These are phyloP conservation scores for Cromileptes altivelis DNA, from an alignment of 2,113 vertebrate genomes.

Conservation along the genomic window DNA sequence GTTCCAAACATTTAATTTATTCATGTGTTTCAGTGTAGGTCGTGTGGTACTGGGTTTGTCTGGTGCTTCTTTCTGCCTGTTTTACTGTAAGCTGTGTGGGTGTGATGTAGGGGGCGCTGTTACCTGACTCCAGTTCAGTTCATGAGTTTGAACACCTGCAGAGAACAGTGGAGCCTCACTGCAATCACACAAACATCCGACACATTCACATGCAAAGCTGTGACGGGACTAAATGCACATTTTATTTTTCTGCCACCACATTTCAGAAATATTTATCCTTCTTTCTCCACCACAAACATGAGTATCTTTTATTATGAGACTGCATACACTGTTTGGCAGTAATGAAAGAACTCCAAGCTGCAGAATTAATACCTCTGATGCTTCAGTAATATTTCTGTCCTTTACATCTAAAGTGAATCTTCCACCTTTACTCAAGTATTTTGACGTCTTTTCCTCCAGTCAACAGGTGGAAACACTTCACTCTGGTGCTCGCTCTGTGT, in stretches of 20 bases:
- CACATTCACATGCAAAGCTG: neutral
- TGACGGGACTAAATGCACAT: neutral
- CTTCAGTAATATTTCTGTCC: neutral
- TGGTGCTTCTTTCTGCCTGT: neutral
- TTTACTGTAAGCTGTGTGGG: neutral
- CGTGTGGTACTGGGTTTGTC: neutral
- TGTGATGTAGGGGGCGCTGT: constrained; percentile 22
- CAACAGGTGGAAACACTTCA: neutral
- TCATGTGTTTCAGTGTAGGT: neutral
- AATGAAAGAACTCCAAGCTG: neutral
- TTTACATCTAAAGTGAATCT: neutral
- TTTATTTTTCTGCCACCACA: neutral
- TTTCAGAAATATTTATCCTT: neutral
- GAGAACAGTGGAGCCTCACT: neutral
- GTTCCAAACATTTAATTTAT: neutral
- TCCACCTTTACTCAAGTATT: neutral
- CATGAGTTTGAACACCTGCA: neutral
- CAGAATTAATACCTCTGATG: neutral
- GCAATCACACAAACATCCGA: neutral
- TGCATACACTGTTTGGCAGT: too few species aligned
- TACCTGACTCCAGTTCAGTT: neutral
- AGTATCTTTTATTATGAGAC: neutral
- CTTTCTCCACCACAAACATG: neutral
- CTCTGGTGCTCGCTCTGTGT: neutral
- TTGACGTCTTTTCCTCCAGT: neutral